phyloP scores from a whole-genome alignment of 2,113 vertebrate species.

The Austrofundulus limnaeus region DNA sequence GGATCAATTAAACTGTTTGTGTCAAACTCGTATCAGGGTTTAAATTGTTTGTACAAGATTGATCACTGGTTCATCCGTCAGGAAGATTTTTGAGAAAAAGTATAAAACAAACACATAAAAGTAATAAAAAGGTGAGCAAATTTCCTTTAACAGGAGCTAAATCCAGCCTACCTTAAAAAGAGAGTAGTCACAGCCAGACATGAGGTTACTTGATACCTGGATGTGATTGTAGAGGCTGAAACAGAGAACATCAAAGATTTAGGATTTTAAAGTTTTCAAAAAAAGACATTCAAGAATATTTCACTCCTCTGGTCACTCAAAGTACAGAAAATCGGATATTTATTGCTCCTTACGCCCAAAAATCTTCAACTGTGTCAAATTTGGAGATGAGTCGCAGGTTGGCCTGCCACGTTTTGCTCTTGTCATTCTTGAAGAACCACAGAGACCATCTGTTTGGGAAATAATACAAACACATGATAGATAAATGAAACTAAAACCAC shows the following conservation, averaged over 20 bases:
- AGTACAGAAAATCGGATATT: conserved; percentile 2
- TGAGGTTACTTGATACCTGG: conserved; percentile 97
- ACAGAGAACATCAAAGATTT: conserved; percentile 1
- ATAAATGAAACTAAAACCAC: conserved; percentile 16
- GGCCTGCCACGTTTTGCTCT: conserved; percentile 99
- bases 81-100: no score
- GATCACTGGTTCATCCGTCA: no score
- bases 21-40: no score
- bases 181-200: conserved; percentile 98
- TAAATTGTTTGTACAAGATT: no score
- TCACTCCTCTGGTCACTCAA: conserved; percentile 14
- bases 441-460: conserved; percentile 89
- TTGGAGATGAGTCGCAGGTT: conserved; percentile 98
- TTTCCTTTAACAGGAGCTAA: neutral
- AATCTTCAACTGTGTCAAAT: conserved; percentile 98
- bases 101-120: no score
- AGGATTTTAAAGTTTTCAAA: neutral
- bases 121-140: no score
- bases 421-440: conserved; percentile 99
- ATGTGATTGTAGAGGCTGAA: conserved; percentile 97
- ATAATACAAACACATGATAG: conserved; percentile 26
- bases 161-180: conserved; percentile 90
- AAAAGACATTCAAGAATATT: neutral
- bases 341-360: conserved; percentile 94
- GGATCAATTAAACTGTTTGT: no score